These are phyloP conservation scores for Falcaria lacertinaria DNA, from an alignment of 2,888 invertebrate genomes.

Conservation along the genomic window DNA sequence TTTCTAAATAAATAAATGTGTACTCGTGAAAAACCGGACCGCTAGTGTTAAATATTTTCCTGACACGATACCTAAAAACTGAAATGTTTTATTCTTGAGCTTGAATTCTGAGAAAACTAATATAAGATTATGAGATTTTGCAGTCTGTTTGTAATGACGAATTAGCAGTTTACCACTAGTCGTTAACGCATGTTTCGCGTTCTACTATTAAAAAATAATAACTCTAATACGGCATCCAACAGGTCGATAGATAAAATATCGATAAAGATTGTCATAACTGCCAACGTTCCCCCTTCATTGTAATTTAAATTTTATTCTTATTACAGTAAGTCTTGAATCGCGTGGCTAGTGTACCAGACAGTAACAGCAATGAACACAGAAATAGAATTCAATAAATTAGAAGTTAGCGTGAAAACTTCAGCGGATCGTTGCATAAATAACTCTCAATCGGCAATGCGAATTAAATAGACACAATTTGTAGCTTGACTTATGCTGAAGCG, in stretches of 20 bases:
- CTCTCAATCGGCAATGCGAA: constrained; percentile 20
- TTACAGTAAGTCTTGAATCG: neutral
- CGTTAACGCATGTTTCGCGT: no score
- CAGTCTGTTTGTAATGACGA: no score
- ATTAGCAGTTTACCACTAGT: no score
- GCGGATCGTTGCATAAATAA: constrained; percentile 35
- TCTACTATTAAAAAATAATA: neutral
- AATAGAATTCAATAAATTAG: constrained; percentile 34
- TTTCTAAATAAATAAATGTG: no score
- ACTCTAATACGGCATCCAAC: neutral
- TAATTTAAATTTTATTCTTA: neutral
- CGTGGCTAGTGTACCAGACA: neutral
- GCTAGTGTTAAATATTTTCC: no score
- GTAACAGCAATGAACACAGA: constrained; percentile 12
- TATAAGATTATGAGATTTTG: no score
- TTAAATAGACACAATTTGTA: constrained; percentile 37
- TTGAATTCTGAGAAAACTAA: no score
- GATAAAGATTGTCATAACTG: neutral
- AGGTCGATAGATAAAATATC: neutral
- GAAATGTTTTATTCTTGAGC: no score
- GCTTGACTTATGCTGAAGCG: constrained; percentile 11
- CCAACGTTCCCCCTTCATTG: neutral
- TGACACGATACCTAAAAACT: no score
- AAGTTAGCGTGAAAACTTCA: constrained; percentile 36
- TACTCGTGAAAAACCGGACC: no score